Percentiles rank a stretch among this genome's conserved stretches.
Evolutionary conservation across 2,113 vertebrate species (phyloP).

Genomic region (Melozone crissalis): DNA sequence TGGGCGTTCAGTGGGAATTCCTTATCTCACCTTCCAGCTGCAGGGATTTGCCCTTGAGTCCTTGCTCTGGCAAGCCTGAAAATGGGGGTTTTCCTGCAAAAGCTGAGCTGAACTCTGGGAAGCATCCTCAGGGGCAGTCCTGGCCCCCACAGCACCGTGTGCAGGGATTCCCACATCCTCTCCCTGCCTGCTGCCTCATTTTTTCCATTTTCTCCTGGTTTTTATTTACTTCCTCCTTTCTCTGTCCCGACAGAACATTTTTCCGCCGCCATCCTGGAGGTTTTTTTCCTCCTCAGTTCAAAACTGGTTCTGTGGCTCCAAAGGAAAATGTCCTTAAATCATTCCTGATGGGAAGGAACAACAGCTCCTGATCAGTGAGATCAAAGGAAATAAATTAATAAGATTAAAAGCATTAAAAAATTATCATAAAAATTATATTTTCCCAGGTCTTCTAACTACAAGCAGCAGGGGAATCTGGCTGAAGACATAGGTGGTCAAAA

Average conservation of each 20-base stretch:
- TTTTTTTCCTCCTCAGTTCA: not conserved
- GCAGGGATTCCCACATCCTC: rapidly evolving
- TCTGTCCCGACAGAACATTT: not conserved
- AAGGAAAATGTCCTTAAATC: not conserved
- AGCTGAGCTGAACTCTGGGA: not conserved
- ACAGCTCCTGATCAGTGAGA: not conserved
- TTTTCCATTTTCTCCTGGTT: not conserved
- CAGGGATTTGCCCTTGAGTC: not conserved
- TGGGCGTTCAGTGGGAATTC: not conserved
- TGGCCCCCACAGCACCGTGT: not conserved
- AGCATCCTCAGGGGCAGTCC: not conserved
- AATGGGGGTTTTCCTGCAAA: not conserved
- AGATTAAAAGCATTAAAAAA: not conserved
- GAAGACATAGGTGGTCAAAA: not conserved
- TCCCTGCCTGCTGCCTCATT: not conserved
- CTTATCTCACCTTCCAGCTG: not conserved
- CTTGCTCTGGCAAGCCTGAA: not conserved
- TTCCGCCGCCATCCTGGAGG: rapidly evolving
- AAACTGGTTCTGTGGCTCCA: not conserved
- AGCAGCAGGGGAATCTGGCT: not conserved
- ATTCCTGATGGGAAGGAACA: not conserved
- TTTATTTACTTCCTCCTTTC: not conserved
- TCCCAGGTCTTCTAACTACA: not conserved
- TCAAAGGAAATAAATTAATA: not conserved
- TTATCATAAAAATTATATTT: not conserved